phyloP scores from a whole-genome alignment of 2,888 invertebrate genomes.

The Coecobrya sp. region DNA sequence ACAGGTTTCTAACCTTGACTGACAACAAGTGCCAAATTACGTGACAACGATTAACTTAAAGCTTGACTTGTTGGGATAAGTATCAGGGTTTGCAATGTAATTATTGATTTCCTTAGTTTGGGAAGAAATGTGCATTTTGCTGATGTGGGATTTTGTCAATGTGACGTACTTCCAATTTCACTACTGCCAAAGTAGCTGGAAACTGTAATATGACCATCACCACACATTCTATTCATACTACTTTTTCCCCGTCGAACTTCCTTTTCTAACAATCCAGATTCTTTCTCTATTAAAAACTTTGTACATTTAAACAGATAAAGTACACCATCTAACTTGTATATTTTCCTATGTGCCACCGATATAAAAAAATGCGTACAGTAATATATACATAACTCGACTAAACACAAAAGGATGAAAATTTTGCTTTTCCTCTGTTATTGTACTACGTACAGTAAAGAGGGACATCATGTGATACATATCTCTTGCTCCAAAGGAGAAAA shows the following conservation, averaged over 20 bases:
- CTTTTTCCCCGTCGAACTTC: not conserved
- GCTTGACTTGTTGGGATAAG: no score
- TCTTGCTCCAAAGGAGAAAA: constrained; percentile 44
- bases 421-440: constrained; percentile 36
- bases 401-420: constrained; percentile 31
- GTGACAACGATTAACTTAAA: no score
- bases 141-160: not conserved
- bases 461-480: constrained; percentile 65
- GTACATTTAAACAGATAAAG: constrained; percentile 4
- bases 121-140: not conserved
- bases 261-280: constrained; percentile 11
- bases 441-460: constrained; percentile 31
- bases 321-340: not conserved
- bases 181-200: not conserved
- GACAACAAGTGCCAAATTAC: no score
- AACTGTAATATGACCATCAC: not conserved
- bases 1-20: no score
- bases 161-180: not conserved
- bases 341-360: not conserved
- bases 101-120: not conserved
- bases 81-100: no score
- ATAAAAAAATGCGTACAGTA: constrained; percentile 4
- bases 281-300: constrained; percentile 31
- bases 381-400: not conserved
- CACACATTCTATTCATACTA: constrained; percentile 5